Evolutionary conservation across 2,797 vertebrate genomes (phyloP).

Genomic region (Tapirus indicus): DNA sequence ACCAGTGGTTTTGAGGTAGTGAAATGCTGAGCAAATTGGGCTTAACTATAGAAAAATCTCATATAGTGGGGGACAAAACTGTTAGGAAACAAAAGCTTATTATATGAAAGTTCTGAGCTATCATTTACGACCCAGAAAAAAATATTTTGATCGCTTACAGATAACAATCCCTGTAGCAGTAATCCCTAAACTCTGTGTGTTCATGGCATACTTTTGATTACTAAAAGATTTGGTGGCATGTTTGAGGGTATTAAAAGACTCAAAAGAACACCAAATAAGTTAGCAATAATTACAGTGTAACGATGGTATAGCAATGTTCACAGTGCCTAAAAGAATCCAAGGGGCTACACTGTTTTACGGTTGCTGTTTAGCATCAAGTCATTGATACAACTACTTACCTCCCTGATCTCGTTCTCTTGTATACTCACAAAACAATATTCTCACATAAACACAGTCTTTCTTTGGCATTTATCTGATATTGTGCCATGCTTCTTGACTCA

Average conservation of each 20-base stretch:
- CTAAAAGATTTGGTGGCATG: not conserved
- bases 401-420: slow-evolving; percentile 40
- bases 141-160: slow-evolving; percentile 21
- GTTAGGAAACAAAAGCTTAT: slow-evolving; percentile 30
- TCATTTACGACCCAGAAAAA: slow-evolving; percentile 55
- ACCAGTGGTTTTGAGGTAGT: slow-evolving; percentile 17
- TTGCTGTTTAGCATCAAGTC: not conserved
- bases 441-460: slow-evolving; percentile 15
- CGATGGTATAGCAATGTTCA: not conserved
- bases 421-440: slow-evolving; percentile 16
- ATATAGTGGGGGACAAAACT: not conserved
- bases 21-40: slow-evolving; percentile 32
- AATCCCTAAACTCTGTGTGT: not conserved
- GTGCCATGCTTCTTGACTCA: slow-evolving; percentile 46
- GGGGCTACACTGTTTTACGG: not conserved
- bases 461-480: slow-evolving; percentile 10
- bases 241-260: slow-evolving; percentile 18
- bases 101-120: not conserved
- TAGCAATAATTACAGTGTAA: not conserved
- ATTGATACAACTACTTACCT: not conserved
- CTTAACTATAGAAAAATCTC: slow-evolving; percentile 57
- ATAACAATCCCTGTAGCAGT: not conserved
- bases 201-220: slow-evolving; percentile 27
- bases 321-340: not conserved
- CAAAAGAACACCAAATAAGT: not conserved